A percentile compares a stretch with the other conserved stretches of the same genome.
Conservation (phyloP, 2,113 vertebrate species). For the Indicator maculatus region DNA sequence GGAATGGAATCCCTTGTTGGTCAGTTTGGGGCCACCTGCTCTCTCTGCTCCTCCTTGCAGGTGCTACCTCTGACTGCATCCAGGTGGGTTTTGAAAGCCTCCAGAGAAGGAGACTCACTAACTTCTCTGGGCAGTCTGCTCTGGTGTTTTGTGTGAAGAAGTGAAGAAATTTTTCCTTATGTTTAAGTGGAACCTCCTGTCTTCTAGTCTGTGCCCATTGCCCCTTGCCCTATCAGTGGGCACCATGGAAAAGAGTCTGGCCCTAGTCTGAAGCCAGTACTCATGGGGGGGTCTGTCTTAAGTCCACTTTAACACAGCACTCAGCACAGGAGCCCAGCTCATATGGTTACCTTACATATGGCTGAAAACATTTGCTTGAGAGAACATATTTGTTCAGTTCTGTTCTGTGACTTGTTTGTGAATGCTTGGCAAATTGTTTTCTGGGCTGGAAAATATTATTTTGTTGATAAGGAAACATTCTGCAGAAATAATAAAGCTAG, state of each 20-base stretch:
- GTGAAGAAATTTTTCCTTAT: too few species aligned
- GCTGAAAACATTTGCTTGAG: background rate
- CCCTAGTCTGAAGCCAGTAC: background rate
- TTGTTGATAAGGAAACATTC: background rate
- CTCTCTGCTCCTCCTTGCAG: too few species aligned
- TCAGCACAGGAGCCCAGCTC: background rate
- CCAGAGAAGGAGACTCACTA: too few species aligned
- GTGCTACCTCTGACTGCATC: too few species aligned
- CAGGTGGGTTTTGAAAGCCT: too few species aligned
- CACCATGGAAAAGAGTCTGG: background rate
- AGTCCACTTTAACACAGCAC: background rate
- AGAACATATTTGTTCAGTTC: background rate
- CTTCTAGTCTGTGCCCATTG: too few species aligned
- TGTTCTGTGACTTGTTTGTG: background rate
- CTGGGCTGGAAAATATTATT: background rate
- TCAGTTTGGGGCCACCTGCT: too few species aligned
- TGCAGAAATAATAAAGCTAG: background rate
- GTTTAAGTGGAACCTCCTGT: too few species aligned
- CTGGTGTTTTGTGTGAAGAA: too few species aligned
- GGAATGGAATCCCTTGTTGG: too few species aligned
- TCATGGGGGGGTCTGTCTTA: background rate
- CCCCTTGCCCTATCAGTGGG: background rate
- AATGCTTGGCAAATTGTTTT: background rate
- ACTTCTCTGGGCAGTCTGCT: too few species aligned
- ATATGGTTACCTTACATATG: too few species aligned